A percentile compares a stretch with the other conserved stretches of the same genome.
Conservation (phyloP, 2,797 vertebrate genomes). For the Menidia menidia region DNA sequence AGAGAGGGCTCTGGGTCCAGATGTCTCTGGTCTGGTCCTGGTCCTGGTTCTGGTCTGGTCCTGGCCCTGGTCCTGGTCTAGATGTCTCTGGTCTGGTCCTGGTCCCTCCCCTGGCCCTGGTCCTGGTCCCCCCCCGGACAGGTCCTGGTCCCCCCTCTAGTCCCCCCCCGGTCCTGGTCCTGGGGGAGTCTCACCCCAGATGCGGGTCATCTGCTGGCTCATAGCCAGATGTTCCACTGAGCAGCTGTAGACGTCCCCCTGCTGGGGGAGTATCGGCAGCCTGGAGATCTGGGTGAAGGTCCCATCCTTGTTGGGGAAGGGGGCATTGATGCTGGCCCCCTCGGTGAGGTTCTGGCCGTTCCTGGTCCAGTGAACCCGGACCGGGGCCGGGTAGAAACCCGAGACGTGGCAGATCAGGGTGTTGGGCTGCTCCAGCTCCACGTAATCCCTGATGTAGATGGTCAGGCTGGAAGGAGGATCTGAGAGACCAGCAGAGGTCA, state of each 20-base stretch:
- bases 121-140: no score
- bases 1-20: no score
- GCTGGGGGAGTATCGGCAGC: slow-evolving; percentile 47
- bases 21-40: no score
- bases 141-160: no score
- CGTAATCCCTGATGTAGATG: slow-evolving; percentile 42
- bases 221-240: slow-evolving; percentile 38
- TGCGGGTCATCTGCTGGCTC: background rate
- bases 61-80: no score
- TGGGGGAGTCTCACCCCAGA: slow-evolving; percentile 44
- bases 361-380: slow-evolving; percentile 55
- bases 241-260: slow-evolving; percentile 62
- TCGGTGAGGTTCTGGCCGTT: slow-evolving; percentile 37
- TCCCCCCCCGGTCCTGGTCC: background rate
- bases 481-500: slow-evolving; percentile 10
- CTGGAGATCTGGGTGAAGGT: slow-evolving; percentile 40
- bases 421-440: slow-evolving; percentile 42
- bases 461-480: slow-evolving; percentile 34
- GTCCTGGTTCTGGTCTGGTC: no score
- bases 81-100: no score
- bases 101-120: no score
- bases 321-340: slow-evolving; percentile 24
- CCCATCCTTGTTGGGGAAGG: slow-evolving; percentile 23
- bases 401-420: slow-evolving; percentile 55
- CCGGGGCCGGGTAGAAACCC: slow-evolving; percentile 56